Percentiles rank a stretch among this genome's conserved stretches.
Conservation (phyloP, 2,113 vertebrate species). For the Equus przewalskii region DNA sequence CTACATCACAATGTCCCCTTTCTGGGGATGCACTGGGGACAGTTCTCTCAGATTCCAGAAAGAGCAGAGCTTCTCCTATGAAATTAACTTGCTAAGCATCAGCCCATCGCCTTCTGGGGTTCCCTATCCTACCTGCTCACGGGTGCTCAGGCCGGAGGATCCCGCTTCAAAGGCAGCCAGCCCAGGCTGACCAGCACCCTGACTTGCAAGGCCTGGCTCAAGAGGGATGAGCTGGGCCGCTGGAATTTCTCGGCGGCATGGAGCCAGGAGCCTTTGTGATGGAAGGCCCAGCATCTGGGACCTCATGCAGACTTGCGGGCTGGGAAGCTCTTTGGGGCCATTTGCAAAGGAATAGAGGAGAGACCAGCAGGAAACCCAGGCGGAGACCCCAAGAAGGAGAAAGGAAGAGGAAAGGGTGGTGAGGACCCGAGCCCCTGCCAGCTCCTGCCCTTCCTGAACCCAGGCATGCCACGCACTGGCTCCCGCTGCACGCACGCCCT, state of each 20-base stretch:
- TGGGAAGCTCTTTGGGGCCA: background rate
- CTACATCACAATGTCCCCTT: background rate
- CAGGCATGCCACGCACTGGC: background rate
- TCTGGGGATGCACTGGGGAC: background rate
- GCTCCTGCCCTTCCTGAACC: background rate
- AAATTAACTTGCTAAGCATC: background rate
- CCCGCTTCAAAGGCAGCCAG: too few species aligned
- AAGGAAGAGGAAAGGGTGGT: too few species aligned
- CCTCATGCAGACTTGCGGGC: background rate
- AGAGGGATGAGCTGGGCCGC: background rate
- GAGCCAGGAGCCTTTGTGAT: background rate
- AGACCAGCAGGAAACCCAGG: background rate
- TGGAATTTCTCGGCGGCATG: rapidly evolving
- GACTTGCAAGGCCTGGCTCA: rapidly evolving
- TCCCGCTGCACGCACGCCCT: rapidly evolving
- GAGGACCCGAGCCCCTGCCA: background rate
- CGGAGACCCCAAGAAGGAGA: background rate
- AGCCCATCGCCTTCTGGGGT: background rate
- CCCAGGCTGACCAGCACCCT: background rate
- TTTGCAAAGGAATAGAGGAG: background rate
- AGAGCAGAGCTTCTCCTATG: background rate
- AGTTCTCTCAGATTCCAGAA: background rate
- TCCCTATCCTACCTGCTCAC: background rate
- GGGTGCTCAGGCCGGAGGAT: background rate
- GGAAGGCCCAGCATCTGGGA: background rate